These are phyloP conservation scores for Platysternon megacephalum DNA, from an alignment of 2,113 vertebrate genomes.

Conservation along the genomic window DNA sequence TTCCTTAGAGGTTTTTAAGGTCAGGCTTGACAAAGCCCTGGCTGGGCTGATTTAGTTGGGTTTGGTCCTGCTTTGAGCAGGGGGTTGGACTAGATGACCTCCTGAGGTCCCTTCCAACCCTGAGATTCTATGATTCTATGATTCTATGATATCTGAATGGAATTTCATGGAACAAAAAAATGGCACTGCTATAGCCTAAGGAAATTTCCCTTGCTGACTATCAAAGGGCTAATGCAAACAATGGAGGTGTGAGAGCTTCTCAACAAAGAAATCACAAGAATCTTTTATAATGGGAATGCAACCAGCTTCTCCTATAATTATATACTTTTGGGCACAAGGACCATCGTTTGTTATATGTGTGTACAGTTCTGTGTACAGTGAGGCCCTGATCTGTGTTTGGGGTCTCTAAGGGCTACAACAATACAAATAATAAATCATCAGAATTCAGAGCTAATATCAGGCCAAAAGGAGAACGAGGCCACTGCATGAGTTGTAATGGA, in stretches of 20 bases:
- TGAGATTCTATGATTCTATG: too few species aligned
- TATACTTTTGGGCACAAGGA: neutral
- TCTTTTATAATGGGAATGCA: neutral
- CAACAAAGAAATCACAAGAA: accelerated
- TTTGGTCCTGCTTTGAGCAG: too few species aligned
- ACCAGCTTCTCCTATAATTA: neutral
- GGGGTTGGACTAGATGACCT: too few species aligned
- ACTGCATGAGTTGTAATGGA: neutral
- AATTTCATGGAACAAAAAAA: neutral
- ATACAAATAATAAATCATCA: neutral
- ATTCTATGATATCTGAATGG: too few species aligned
- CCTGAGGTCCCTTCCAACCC: too few species aligned
- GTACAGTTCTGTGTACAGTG: neutral
- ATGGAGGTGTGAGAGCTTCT: neutral
- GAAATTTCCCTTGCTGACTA: neutral
- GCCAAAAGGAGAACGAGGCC: neutral
- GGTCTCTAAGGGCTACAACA: neutral
- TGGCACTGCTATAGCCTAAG: neutral
- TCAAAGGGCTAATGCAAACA: neutral
- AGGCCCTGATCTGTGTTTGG: neutral
- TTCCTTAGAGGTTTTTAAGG: too few species aligned
- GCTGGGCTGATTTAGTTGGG: too few species aligned
- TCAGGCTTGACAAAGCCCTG: too few species aligned
- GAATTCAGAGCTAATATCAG: neutral
- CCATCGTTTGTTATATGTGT: neutral